A percentile compares a stretch with the other conserved stretches of the same genome.
Evolutionary conservation across 2,113 vertebrate genomes (phyloP).

Genomic region (Choloepus hoffmanni): DNA sequence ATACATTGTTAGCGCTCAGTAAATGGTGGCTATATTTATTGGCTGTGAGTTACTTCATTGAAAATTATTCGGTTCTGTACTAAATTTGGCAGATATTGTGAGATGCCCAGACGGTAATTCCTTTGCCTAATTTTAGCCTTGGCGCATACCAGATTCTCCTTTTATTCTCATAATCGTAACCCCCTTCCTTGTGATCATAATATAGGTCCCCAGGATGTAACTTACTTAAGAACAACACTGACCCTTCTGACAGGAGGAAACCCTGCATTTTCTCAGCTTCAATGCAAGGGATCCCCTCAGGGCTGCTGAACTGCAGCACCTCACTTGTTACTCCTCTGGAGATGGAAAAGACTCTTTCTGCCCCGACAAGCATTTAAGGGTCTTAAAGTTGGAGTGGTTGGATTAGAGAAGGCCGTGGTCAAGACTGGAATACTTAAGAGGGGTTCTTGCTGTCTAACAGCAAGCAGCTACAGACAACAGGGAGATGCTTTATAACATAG

Average conservation of each 20-base stretch:
- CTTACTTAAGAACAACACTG: background rate
- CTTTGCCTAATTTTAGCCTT: background rate
- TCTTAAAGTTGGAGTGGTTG: background rate
- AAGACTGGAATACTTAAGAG: background rate
- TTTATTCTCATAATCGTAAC: conserved; percentile 8
- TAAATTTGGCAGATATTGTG: background rate
- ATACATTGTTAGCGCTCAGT: background rate
- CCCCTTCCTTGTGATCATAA: background rate
- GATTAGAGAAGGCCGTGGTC: background rate
- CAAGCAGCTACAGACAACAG: background rate
- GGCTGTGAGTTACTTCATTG: background rate
- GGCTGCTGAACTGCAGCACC: background rate
- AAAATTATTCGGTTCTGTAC: background rate
- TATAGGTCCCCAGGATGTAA: background rate
- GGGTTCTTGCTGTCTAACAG: background rate
- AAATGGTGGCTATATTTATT: background rate
- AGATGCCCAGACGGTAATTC: background rate
- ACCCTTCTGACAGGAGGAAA: background rate
- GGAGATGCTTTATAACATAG: background rate
- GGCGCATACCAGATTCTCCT: background rate
- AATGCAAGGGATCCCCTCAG: background rate
- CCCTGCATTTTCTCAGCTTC: background rate
- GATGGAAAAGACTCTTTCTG: background rate
- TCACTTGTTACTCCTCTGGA: background rate
- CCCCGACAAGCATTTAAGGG: background rate